Conservation (phyloP, 1,140 invertebrate species). For the Lineus longissimus region DNA sequence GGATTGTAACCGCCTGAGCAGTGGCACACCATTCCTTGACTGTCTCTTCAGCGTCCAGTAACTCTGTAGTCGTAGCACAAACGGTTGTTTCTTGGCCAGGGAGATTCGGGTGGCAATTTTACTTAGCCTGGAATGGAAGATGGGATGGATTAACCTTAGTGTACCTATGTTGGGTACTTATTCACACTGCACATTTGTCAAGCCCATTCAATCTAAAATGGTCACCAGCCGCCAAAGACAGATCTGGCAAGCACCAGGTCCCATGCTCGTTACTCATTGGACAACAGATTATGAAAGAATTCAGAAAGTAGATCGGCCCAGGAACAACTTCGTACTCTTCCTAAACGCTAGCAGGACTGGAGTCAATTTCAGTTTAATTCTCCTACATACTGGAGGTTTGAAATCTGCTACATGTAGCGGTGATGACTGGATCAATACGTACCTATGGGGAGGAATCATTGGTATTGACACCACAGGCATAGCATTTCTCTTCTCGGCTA, state of each 20-base stretch:
- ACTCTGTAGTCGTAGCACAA: conserved; percentile 73
- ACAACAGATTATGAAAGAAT: too few species aligned
- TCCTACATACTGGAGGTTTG: too few species aligned
- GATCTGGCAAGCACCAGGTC: too few species aligned
- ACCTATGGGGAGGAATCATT: conserved; percentile 82
- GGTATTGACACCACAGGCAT: conserved; percentile 90
- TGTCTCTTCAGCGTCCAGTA: conserved; percentile 94
- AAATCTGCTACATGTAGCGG: too few species aligned
- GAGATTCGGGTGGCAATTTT: conserved; percentile 74
- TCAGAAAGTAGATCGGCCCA: too few species aligned
- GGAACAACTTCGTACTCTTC: too few species aligned
- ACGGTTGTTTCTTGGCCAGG: conserved; percentile 71
- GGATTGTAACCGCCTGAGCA: conserved; percentile 68
- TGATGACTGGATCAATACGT: conserved; percentile 15
- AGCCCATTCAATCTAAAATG: too few species aligned
- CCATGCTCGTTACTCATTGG: too few species aligned
- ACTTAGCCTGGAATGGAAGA: conserved; percentile 44
- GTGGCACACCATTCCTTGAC: conserved; percentile 90
- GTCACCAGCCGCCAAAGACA: too few species aligned
- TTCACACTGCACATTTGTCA: too few species aligned
- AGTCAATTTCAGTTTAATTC: too few species aligned
- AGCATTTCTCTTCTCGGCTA: conserved; percentile 80
- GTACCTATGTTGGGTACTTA: not conserved
- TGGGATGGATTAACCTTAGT: not conserved
- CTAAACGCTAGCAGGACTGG: too few species aligned